Percentiles rank a stretch among this genome's conserved stretches.
Conservation (phyloP, 2,797 vertebrate species). For the Sternotherus odoratus region DNA sequence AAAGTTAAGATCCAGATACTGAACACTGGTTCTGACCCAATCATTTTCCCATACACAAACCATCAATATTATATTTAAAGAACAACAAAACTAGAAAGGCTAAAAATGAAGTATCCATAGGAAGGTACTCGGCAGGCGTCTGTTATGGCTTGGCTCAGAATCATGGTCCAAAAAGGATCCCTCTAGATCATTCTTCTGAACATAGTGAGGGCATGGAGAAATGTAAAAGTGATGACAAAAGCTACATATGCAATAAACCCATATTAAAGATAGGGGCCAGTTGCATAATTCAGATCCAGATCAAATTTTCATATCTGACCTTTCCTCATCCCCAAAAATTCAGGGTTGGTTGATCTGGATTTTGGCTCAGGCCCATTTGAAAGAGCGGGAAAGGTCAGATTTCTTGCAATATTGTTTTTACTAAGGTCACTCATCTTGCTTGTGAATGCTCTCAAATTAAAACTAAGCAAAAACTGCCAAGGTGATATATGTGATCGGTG, state of each 20-base stretch:
- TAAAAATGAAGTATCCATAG: background rate
- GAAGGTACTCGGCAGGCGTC: background rate
- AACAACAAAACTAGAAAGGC: background rate
- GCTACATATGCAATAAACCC: background rate
- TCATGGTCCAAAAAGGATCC: background rate
- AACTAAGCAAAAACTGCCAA: background rate
- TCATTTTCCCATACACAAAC: background rate
- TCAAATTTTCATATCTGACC: background rate
- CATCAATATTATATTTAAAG: background rate
- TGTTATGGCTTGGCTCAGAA: background rate
- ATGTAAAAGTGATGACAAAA: background rate
- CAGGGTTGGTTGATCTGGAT: background rate
- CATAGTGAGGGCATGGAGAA: background rate
- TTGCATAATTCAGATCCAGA: background rate
- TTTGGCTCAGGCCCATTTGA: background rate
- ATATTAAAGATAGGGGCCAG: background rate
- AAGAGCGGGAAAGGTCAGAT: constrained; percentile 4
- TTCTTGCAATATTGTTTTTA: background rate
- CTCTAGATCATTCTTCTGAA: background rate
- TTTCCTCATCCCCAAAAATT: background rate
- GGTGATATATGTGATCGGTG: constrained; percentile 3
- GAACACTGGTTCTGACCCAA: background rate
- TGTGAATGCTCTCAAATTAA: constrained; percentile 40
- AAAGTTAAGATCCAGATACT: background rate
- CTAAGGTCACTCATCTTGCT: constrained; percentile 24